These are phyloP conservation scores for Heterotilapia buettikoferi DNA, from an alignment of 2,113 vertebrate species.

Conservation along the genomic window DNA sequence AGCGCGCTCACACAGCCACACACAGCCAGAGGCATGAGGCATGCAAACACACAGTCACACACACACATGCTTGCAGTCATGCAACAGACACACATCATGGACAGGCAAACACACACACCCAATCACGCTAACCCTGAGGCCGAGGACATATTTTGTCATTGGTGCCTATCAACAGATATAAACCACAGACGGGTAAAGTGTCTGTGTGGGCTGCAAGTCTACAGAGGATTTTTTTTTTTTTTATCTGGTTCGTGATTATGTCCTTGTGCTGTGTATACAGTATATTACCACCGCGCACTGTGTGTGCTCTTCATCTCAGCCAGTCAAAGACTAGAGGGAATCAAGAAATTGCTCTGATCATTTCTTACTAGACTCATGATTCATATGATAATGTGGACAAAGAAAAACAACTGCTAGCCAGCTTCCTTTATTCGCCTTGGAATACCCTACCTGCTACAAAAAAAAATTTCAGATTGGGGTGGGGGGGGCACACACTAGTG, in stretches of 20 bases:
- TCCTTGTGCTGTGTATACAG: neutral
- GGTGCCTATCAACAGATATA: conserved; percentile 47
- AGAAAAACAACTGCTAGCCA: neutral
- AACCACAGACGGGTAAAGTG: conserved; percentile 27
- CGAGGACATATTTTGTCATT: conserved; percentile 62
- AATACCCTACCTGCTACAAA: neutral
- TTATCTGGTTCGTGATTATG: neutral
- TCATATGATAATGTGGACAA: neutral
- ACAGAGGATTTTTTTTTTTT: neutral
- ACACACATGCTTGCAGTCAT: neutral
- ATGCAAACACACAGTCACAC: neutral
- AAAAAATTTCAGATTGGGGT: neutral
- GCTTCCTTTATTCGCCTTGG: neutral
- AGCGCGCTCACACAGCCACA: neutral
- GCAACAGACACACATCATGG: neutral
- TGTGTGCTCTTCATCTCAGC: neutral
- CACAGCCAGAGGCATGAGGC: neutral
- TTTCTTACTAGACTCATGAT: neutral
- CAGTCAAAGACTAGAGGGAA: neutral
- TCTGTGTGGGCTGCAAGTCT: neutral
- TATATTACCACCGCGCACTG: neutral
- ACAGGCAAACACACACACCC: neutral
- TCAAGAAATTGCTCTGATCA: conserved; percentile 10
- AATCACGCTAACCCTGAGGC: conserved; percentile 20
- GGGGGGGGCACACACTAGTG: neutral